These are phyloP conservation scores for Perodicticus potto DNA, from an alignment of 2,797 vertebrate genomes.

Conservation along the genomic window DNA sequence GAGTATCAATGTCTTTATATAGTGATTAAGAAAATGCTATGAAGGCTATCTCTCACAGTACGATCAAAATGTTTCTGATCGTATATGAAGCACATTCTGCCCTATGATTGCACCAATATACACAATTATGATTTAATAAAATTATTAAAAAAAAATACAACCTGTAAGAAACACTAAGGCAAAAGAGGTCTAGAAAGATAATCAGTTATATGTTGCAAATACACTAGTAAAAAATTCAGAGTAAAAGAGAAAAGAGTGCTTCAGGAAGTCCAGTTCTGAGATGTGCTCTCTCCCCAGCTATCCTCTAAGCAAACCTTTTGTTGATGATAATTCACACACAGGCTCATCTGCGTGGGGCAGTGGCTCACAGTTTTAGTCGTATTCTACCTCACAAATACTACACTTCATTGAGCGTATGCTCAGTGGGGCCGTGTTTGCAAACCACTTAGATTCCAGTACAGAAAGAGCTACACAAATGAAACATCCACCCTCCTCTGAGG, in stretches of 20 bases:
- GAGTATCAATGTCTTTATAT: no score
- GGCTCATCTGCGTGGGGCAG: neutral
- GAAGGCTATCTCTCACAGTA: no score
- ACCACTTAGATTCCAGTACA: conserved; percentile 82
- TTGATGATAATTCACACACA: neutral
- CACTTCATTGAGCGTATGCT: conserved; percentile 74
- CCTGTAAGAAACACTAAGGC: conserved; percentile 17
- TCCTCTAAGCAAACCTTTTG: neutral
- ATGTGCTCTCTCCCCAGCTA: neutral
- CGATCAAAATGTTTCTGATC: no score
- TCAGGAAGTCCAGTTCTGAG: neutral
- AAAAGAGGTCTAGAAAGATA: conserved; percentile 28
- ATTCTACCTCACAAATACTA: conserved; percentile 74
- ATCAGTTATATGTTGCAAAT: conserved; percentile 2
- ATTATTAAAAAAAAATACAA: no score
- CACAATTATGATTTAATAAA: no score
- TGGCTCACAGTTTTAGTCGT: conserved; percentile 63
- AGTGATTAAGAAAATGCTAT: no score
- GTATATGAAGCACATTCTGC: no score
- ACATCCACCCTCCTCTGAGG: conserved; percentile 78
- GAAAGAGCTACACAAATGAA: conserved; percentile 82
- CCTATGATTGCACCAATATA: no score
- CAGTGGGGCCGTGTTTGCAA: conserved; percentile 81
- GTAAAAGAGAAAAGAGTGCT: neutral
- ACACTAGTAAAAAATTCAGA: neutral